Evolutionary conservation across 1,140 invertebrate species (phyloP).

Genomic region (Caligus rogercresseyi): DNA sequence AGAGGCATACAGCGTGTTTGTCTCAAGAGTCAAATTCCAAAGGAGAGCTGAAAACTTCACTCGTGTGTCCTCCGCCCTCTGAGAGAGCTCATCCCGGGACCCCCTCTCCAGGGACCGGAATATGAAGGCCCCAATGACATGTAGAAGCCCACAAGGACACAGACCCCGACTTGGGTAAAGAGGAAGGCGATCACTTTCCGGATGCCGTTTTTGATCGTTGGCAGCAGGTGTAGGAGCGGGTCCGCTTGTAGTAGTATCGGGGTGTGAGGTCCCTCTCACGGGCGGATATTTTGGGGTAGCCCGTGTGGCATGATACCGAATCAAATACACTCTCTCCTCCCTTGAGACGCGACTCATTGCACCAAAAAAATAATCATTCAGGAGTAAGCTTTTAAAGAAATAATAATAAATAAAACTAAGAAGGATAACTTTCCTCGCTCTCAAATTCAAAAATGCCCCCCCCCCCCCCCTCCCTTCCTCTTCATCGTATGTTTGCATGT

Average conservation of each 20-base stretch:
- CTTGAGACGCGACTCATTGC: too few species aligned
- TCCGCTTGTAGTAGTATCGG: slow-evolving; percentile 15
- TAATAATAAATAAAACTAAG: too few species aligned
- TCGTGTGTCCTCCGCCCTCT: slow-evolving; percentile 10
- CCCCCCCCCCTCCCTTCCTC: too few species aligned
- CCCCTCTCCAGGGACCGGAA: slow-evolving; percentile 22
- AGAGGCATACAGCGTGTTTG: slow-evolving; percentile 21
- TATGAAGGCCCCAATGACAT: slow-evolving; percentile 23
- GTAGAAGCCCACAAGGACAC: slow-evolving; percentile 23
- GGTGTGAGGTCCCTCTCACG: slow-evolving; percentile 13
- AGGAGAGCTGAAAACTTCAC: slow-evolving; percentile 13
- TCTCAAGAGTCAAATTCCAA: slow-evolving; percentile 22
- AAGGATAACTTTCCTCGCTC: too few species aligned
- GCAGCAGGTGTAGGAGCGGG: slow-evolving; percentile 8
- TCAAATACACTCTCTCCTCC: too few species aligned
- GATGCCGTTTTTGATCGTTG: background rate
- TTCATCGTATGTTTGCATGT: too few species aligned
- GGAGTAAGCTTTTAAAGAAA: too few species aligned
- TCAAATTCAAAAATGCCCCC: too few species aligned
- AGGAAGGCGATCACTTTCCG: slow-evolving; percentile 16
- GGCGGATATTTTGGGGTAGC: slow-evolving; percentile 14
- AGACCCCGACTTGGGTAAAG: slow-evolving; percentile 23
- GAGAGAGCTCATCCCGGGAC: slow-evolving; percentile 10
- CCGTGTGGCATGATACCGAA: slow-evolving; percentile 10
- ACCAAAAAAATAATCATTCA: too few species aligned